A percentile compares a stretch with the other conserved stretches of the same genome.
These are phyloP conservation scores for Acropternis orthonyx DNA, from an alignment of 2,797 vertebrate species.

Conservation along the genomic window DNA sequence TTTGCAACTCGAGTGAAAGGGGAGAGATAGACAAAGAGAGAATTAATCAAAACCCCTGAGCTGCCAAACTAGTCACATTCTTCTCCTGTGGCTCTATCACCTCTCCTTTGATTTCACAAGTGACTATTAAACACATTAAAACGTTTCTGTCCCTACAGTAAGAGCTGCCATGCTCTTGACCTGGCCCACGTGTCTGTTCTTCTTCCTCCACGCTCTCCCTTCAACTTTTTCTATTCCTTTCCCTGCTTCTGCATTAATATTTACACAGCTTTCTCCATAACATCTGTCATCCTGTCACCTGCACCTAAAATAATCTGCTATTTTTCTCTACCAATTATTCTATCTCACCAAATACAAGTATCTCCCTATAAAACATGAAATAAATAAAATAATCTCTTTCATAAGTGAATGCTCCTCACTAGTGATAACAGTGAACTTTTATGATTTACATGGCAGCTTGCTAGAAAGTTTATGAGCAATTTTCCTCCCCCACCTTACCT, in stretches of 20 bases:
- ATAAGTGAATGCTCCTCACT: neutral
- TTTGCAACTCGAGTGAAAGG: neutral
- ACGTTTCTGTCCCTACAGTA: neutral
- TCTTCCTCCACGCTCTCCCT: neutral
- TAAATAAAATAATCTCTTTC: neutral
- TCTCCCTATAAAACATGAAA: neutral
- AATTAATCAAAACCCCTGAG: neutral
- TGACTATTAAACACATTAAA: neutral
- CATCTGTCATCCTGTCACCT: neutral
- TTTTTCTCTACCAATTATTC: neutral
- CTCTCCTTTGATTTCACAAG: neutral
- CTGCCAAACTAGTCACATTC: neutral
- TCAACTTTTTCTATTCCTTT: neutral
- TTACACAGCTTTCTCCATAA: neutral
- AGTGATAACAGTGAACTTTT: neutral
- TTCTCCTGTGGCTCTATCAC: neutral
- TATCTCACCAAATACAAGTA: neutral
- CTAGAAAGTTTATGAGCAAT: neutral
- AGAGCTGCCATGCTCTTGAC: neutral
- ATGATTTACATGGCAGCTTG: neutral
- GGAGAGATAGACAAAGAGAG: neutral
- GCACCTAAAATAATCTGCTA: neutral
- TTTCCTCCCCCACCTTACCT: neutral
- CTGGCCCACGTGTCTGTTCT: accelerated
- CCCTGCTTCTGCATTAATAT: neutral